Evolutionary conservation across 2,113 vertebrate species (phyloP).

Genomic region (Petaurus breviceps): DNA sequence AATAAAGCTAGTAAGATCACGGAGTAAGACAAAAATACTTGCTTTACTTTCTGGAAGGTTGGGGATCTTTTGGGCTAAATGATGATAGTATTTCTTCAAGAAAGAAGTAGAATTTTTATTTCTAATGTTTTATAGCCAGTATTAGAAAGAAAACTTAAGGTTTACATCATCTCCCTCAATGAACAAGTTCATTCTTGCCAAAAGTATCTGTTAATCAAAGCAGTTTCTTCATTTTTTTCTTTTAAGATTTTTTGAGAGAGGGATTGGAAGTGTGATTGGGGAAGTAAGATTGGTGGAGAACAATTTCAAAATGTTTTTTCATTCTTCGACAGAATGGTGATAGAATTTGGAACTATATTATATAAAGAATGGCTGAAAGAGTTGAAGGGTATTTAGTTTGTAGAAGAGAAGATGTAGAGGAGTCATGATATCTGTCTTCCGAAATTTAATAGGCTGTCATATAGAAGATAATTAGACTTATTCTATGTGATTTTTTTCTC

Average conservation of each 20-base stretch:
- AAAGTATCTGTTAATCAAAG: background rate
- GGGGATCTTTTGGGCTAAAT: background rate
- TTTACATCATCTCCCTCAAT: background rate
- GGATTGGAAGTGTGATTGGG: background rate
- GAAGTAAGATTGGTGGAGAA: background rate
- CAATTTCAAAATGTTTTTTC: background rate
- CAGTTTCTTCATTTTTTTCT: background rate
- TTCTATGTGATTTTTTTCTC: background rate
- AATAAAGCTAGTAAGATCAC: background rate
- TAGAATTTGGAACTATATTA: background rate
- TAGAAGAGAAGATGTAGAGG: background rate
- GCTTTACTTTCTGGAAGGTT: background rate
- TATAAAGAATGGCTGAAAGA: background rate
- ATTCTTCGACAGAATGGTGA: background rate
- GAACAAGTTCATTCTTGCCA: background rate
- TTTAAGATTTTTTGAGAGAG: background rate
- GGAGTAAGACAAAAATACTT: background rate
- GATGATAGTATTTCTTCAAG: background rate
- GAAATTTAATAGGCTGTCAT: background rate
- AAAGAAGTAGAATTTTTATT: background rate
- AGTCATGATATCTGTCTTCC: background rate
- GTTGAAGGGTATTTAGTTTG: background rate
- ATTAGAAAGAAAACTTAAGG: background rate
- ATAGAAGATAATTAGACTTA: background rate
- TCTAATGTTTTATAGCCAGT: background rate